phyloP scores from a whole-genome alignment of 2,888 invertebrate genomes.

The Euclidia mi region DNA sequence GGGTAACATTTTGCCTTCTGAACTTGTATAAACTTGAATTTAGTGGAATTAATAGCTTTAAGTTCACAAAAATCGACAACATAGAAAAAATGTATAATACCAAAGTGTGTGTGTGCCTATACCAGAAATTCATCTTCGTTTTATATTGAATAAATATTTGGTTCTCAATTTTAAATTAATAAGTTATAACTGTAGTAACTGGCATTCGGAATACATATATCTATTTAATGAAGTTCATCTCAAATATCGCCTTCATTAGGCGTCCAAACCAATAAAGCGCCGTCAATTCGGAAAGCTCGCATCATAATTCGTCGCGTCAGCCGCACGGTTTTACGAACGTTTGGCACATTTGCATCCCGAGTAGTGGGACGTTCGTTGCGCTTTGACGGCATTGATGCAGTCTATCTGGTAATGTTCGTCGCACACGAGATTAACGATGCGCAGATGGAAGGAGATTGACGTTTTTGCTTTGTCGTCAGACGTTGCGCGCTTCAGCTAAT shows the following conservation, averaged over 20 bases:
- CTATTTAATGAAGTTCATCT: too few species aligned
- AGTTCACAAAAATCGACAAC: too few species aligned
- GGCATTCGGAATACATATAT: too few species aligned
- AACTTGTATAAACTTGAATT: too few species aligned
- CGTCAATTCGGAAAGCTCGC: slow-evolving; percentile 27
- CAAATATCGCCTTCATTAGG: background rate
- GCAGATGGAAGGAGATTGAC: slow-evolving; percentile 4
- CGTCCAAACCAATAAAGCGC: background rate
- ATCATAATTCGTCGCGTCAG: slow-evolving; percentile 36
- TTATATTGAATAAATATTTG: too few species aligned
- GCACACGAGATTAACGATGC: slow-evolving; percentile 34
- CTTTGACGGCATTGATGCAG: slow-evolving; percentile 61
- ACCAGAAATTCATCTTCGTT: too few species aligned
- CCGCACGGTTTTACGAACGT: slow-evolving; percentile 46
- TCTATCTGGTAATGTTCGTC: slow-evolving; percentile 47
- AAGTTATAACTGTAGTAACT: too few species aligned
- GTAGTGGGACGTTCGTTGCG: slow-evolving; percentile 37
- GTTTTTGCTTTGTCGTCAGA: slow-evolving; percentile 11
- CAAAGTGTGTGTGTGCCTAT: too few species aligned
- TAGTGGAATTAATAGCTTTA: too few species aligned
- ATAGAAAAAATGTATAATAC: too few species aligned
- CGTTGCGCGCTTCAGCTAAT: background rate
- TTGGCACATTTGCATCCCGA: slow-evolving; percentile 63
- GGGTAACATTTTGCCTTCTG: too few species aligned
- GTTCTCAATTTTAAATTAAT: too few species aligned